Evolutionary conservation across 2,888 invertebrate genomes (phyloP), one percentile per base, ranked within the genome.

Genomic region (Elaeidobius kamerunicus): DNA sequence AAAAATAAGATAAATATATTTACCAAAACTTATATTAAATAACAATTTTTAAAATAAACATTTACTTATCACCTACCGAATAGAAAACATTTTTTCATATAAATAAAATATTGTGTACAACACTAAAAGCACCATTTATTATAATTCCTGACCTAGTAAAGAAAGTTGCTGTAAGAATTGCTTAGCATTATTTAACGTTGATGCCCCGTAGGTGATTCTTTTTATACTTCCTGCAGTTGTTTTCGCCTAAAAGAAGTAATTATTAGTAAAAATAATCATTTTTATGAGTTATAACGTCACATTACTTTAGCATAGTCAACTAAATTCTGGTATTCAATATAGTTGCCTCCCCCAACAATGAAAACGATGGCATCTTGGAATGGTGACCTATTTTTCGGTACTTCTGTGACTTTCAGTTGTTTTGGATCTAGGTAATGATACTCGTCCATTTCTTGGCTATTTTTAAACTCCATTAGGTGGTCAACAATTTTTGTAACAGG

Each of bases 321-420:
- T 54, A 99, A 81, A 79, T 99, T 99, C 74, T 98, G 98, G 74
- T 99, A 99, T 75, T 99, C 99, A 68, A 98, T 97, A 70, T 99
- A 99, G 78, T 97, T 98, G 41, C 99, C 93, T 54, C 93, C 93
- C 35, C 94, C 93, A 35, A 94, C 90, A 49, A 94, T 74, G 73
- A 94, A 94, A 7, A 94, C 92, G 52, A 93, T 85, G 2, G 91
- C 91, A 73, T 93, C 92, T 65, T 86, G 86, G 72, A 91, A 92
- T 58, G 86, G 82, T 64, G 81, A 69, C 67, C 82, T 74, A 76
- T 82, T 79, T 75, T 83, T 80, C 50, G 84, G 77, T 43, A 73
- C 78, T 61, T 85, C 85, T 54, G 75, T 81, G 7, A 84, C 79
- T 63, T 94, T 86, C 47, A 96, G 78, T 48, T 96, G 83, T 72